Conservation (phyloP, 2,888 invertebrate species). For the Volucella bombylans region DNA sequence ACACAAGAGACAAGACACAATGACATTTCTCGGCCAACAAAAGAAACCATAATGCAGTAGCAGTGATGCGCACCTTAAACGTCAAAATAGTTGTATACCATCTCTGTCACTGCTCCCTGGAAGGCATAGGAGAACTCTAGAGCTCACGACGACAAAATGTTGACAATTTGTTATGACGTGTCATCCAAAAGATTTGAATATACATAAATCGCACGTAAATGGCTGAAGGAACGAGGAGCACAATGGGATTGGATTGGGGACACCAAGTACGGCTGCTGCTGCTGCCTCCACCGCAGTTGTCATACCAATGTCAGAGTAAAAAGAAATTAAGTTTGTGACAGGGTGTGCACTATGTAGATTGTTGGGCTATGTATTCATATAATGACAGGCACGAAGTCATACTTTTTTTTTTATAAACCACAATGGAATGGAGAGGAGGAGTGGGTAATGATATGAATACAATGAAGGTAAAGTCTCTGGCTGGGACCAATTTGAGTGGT, state of each 20-base stretch:
- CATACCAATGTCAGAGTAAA: constrained; percentile 33
- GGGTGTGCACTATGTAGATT: not conserved
- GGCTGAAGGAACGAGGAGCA: constrained; percentile 2
- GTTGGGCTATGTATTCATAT: too few relatives aligned
- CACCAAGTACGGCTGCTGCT: constrained; percentile 16
- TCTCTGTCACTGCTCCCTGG: constrained; percentile 8
- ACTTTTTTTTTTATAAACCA: not conserved
- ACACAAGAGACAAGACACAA: constrained; percentile 30
- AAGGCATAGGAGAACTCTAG: not conserved
- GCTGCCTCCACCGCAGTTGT: not conserved
- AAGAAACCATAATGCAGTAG: constrained; percentile 51
- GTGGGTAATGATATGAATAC: not conserved
- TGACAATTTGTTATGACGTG: constrained; percentile 66
- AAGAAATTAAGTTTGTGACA: constrained; percentile 31
- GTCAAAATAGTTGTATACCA: constrained; percentile 55
- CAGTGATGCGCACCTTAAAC: constrained; percentile 49
- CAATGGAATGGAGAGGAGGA: not conserved
- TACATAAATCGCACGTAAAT: constrained; percentile 41
- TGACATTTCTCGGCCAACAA: constrained; percentile 66
- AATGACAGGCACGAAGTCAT: not conserved
- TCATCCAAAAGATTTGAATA: constrained; percentile 61
- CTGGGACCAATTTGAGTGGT: constrained; percentile 15
- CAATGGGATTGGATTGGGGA: constrained; percentile 51
- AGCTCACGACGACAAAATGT: constrained; percentile 54
- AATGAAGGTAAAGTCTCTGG: constrained; percentile 17